Evolutionary conservation across 2,113 vertebrate species (phyloP).

Genomic region (Recurvirostra avosetta): DNA sequence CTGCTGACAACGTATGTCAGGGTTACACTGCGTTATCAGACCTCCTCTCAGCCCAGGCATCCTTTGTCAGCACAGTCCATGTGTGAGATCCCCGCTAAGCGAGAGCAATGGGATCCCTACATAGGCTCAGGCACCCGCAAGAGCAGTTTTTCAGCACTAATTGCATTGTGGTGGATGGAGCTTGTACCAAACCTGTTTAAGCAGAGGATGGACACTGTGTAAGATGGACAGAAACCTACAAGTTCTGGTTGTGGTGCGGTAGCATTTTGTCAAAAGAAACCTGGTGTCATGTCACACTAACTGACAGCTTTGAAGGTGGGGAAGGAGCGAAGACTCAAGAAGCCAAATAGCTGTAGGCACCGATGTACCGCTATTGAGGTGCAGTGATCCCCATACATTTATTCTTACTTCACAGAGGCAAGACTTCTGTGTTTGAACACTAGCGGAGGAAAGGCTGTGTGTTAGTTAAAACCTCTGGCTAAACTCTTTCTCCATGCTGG

Average conservation of each 20-base stretch:
- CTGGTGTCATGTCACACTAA: rapidly evolving
- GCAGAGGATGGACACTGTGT: not conserved
- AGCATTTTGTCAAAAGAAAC: not conserved
- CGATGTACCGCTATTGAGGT: rapidly evolving
- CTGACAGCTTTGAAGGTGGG: not conserved
- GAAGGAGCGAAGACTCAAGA: not conserved
- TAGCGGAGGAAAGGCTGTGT: not conserved
- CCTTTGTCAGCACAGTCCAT: not conserved
- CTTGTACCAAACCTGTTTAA: not conserved
- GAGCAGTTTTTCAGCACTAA: not conserved
- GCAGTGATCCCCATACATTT: rapidly evolving
- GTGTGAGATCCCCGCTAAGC: not conserved
- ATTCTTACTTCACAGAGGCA: not conserved
- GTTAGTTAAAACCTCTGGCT: not conserved
- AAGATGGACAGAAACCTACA: not conserved
- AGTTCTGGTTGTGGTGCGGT: not conserved
- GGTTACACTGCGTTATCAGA: not conserved
- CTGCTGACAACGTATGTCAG: constrained; percentile 31
- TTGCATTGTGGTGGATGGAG: not conserved
- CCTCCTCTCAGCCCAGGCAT: not conserved
- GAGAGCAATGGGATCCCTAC: not conserved
- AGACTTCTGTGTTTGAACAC: not conserved
- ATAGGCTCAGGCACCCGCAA: rapidly evolving
- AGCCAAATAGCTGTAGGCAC: not conserved
- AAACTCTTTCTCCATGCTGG: not conserved